These are phyloP conservation scores for Charanyca ferruginea DNA, from an alignment of 2,888 invertebrate species.

Conservation along the genomic window DNA sequence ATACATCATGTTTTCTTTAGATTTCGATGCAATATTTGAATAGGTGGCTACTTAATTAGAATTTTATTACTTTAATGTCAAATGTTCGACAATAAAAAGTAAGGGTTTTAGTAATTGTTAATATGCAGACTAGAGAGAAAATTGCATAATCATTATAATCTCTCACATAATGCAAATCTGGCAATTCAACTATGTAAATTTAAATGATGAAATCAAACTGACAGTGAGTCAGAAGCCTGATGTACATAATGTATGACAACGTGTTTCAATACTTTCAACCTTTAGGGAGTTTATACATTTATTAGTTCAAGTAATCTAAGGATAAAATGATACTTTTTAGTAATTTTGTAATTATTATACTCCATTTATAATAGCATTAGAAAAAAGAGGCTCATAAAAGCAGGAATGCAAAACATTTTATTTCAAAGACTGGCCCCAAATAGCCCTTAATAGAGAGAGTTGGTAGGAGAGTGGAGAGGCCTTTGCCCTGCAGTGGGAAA, in stretches of 20 bases:
- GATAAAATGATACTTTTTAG: neutral
- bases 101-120: conserved; percentile 5
- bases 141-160: conserved; percentile 56
- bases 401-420: no score
- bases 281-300: conserved; percentile 5
- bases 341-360: no score
- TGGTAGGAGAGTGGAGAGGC: no score
- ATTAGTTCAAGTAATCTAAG: neutral
- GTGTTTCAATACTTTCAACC: conserved; percentile 7
- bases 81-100: neutral
- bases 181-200: conserved; percentile 64
- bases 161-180: conserved; percentile 51
- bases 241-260: conserved; percentile 34
- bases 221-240: conserved; percentile 61
- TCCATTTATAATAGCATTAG: no score
- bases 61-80: neutral
- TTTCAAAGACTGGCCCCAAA: no score
- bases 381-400: no score
- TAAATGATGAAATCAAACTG: conserved; percentile 62
- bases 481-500: no score
- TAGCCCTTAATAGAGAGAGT: no score
- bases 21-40: conserved; percentile 2
- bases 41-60: neutral
- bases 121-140: conserved; percentile 13
- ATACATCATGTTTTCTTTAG: neutral